Base-by-base conservation (phyloP, 2,888 invertebrate species). In the Clivina fossor region DNA sequence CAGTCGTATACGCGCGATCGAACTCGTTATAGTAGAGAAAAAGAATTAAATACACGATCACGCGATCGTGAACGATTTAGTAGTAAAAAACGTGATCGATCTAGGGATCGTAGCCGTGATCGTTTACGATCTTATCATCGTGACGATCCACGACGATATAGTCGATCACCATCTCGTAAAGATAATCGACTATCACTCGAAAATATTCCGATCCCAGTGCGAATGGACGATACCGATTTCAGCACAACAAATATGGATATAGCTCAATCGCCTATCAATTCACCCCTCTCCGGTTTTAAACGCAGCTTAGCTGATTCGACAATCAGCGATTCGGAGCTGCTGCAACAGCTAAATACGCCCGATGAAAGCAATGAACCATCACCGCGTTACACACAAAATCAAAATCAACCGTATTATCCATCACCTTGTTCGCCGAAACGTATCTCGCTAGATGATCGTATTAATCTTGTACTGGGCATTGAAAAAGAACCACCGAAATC, bases 391-490 rank as follows among this genome's bases (percentile, higher is more conserved):
- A 41, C 7, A 33, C 49, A 22, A 32, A 22, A 2, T 8, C 33
- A 24, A 44, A 13, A 49, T 20, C 18, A 53, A 18, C 54, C 44
- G 13, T 54, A 26, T 28, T 32, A 28, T 33, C 22, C 20, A 33
- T 54, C 58, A 2, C 57, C 68, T 5, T 65, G 64, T 32, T 81
- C 81, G 1, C 82, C 82, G 0, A 80, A 79, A 66, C 71, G 82
- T 49, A 68, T 80, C 9, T 80, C 83, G 1, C 71, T 83, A 5
- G 83, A 83, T 58, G 81, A 82, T 61, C 71, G 83, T 65, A 74
- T 83, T 56, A 80, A 79, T 65, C 72, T 80, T 54, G 82, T 81
- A 59, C 69, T 83, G 61, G 83, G 82, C 4, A 74, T 79, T 32
- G 75, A 76, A 50, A 76, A 77, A 54, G 67, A 68, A 44, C 64